Evolutionary conservation across 2,888 invertebrate genomes (phyloP).

Genomic region (Hirtodrosophila cameraria): DNA sequence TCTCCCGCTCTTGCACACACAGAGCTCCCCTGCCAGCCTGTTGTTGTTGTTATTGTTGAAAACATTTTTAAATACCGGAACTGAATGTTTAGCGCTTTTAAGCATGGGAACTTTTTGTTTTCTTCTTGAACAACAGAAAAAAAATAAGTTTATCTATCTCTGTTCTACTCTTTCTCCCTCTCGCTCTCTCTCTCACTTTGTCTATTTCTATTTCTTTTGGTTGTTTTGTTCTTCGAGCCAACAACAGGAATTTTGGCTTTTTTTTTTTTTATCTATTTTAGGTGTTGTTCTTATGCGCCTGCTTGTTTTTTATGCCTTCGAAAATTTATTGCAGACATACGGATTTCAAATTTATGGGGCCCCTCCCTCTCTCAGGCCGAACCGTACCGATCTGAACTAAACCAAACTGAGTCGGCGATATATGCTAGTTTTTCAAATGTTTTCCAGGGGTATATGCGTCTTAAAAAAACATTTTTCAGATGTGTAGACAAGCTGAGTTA

Average conservation of each 20-base stretch:
- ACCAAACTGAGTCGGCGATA: slow-evolving; percentile 8
- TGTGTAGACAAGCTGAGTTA: slow-evolving; percentile 14
- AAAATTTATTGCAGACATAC: slow-evolving; percentile 76
- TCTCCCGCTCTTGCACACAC: slow-evolving; percentile 4
- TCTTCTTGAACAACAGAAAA: slow-evolving; percentile 47
- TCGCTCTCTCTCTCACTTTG: slow-evolving; percentile 8
- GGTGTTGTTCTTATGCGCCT: slow-evolving; percentile 57
- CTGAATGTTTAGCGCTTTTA: slow-evolving; percentile 81
- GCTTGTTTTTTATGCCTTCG: slow-evolving; percentile 58
- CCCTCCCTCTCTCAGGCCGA: slow-evolving; percentile 8
- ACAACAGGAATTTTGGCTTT: slow-evolving; percentile 57
- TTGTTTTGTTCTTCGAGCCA: slow-evolving; percentile 37
- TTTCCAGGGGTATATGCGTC: background rate
- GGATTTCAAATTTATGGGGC: slow-evolving; percentile 66
- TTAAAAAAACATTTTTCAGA: slow-evolving; percentile 1
- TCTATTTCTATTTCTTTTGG: slow-evolving; percentile 9
- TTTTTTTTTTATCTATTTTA: slow-evolving; percentile 64
- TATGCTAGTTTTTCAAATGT: slow-evolving; percentile 1
- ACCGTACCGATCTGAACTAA: background rate
- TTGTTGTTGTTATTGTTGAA: slow-evolving; percentile 71
- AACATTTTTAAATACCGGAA: slow-evolving; percentile 82
- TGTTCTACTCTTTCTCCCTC: slow-evolving; percentile 16
- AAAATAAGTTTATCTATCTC: slow-evolving; percentile 30
- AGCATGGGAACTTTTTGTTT: slow-evolving; percentile 81
- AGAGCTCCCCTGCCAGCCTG: slow-evolving; percentile 17